Evolutionary conservation across 2,888 invertebrate genomes (phyloP), one percentile per base, ranked within the genome.

Genomic region (Lepidocyrtoides sp.): DNA sequence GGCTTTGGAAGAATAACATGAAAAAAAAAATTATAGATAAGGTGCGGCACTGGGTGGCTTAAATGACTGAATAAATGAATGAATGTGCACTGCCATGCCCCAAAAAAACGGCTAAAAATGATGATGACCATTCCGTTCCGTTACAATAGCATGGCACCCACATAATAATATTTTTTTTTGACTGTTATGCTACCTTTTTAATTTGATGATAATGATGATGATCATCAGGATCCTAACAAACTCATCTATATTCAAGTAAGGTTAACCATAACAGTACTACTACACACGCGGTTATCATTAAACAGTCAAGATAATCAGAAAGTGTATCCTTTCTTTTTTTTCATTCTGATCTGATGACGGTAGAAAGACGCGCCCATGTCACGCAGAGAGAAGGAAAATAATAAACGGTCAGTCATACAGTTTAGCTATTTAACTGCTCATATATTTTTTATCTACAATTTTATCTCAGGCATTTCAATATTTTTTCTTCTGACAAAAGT

Each of bases 331-430:
- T 48, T 75, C n/a, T 14, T 75, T 48, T 48, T n/a, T 41, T 17
- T 41, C n/a, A n/a, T n/a, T n/a, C n/a, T n/a, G n/a, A n/a, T n/a
- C n/a, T 44, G 60, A 17, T 63, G 63, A n/a, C 57, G 14, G 26
- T 72, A n/a, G n/a, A n/a, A n/a, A n/a, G 85, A 26, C 85, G 85
- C 85, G 72, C 85, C 85, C 44, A 85, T 85, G 85, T 85, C 85
- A 85, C 85, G 85, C 85, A 85, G 63, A 20, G 36, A 32, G 17
- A 32, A 72, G 85, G n/a, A n/a, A n/a, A n/a, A n/a, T n/a, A n/a
- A n/a, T n/a, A n/a, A n/a, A n/a, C n/a, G n/a, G n/a, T n/a, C n/a
- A n/a, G n/a, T n/a, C n/a, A 60, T 75, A 85, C 41, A 85, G 72
- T 75, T 85, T 54, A 85, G 20, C 85, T n/a, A n/a, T n/a, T n/a